Conservation (phyloP, 1,140 invertebrate species). For the Drosophila ogumai region DNA sequence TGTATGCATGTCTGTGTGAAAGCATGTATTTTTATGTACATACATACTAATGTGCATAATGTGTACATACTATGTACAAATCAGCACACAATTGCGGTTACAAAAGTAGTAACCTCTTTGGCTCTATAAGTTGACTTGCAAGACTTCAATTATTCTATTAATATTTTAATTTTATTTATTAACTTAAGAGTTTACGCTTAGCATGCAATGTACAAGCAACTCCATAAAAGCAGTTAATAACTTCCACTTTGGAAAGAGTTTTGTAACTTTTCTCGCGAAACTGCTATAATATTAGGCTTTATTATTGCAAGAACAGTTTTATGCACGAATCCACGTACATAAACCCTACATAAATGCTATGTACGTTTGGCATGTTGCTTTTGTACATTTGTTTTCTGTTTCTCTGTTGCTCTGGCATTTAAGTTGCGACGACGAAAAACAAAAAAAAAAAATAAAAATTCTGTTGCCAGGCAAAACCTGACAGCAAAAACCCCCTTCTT, state of each 20-base stretch:
- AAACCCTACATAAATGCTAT: constrained; percentile 1
- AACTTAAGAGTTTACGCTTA: background rate
- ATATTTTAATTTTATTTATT: background rate
- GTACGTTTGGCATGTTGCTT: constrained; percentile 1
- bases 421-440: background rate
- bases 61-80: constrained; percentile 5
- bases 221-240: background rate
- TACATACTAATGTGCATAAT: constrained; percentile 1
- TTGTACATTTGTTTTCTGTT: constrained; percentile 30
- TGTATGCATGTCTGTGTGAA: background rate
- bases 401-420: constrained; percentile 31
- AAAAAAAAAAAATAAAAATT: constrained; percentile 14
- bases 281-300: background rate
- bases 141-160: background rate
- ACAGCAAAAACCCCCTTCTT: background rate
- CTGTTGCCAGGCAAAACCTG: constrained; percentile 29
- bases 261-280: background rate
- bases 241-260: background rate
- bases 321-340: background rate
- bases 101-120: background rate
- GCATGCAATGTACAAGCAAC: background rate
- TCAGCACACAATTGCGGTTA: background rate
- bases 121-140: background rate
- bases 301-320: background rate
- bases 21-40: background rate